Evolutionary conservation across 2,888 invertebrate genomes (phyloP).

Genomic region (Desoria tigrina): DNA sequence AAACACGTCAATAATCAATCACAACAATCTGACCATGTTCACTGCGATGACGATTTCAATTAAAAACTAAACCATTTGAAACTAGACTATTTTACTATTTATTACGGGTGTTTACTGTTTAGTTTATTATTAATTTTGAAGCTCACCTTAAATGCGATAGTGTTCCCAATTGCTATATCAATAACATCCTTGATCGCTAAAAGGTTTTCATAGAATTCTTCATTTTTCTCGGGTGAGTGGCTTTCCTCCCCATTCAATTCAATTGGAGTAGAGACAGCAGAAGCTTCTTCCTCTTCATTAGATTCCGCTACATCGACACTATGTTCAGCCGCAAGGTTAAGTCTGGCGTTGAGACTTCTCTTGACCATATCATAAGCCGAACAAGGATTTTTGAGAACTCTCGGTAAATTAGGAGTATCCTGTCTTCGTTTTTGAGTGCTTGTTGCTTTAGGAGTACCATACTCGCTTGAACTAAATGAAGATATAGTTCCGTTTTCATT

Average conservation of each 20-base stretch:
- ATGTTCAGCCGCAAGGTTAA: neutral
- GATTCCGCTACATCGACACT: neutral
- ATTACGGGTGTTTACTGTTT: too few species aligned
- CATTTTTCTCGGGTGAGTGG: too few species aligned
- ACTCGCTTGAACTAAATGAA: conserved; percentile 1
- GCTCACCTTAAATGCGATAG: conserved; percentile 34
- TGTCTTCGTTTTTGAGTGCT: conserved; percentile 11
- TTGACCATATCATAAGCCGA: conserved; percentile 21
- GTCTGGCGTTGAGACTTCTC: neutral
- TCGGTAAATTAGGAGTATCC: conserved; percentile 39
- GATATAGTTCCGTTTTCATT: conserved; percentile 13
- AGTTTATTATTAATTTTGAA: neutral
- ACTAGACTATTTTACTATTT: too few species aligned
- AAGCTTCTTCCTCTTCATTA: neutral
- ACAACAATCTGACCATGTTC: too few species aligned
- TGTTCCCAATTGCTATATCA: conserved; percentile 24
- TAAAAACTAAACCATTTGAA: too few species aligned
- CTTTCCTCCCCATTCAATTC: too few species aligned
- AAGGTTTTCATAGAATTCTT: neutral
- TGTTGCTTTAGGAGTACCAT: conserved; percentile 9
- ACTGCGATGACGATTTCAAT: too few species aligned
- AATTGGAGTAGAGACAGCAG: neutral
- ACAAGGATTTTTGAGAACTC: conserved; percentile 33
- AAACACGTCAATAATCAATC: too few species aligned
- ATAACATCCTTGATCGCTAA: neutral